Conservation (phyloP, 1,140 invertebrate genomes). For the Psilanteris sp. region DNA sequence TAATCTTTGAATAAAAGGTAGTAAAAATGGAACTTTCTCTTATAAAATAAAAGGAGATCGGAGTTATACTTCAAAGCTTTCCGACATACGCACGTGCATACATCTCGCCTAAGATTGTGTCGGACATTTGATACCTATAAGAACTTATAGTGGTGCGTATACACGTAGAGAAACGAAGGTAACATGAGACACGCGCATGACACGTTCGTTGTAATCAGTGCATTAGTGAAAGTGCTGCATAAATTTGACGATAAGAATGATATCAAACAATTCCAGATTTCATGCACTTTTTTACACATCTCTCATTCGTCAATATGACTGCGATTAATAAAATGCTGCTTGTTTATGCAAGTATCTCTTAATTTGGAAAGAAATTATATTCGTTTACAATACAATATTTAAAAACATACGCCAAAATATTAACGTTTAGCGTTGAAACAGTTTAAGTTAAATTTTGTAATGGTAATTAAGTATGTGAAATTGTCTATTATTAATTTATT, state of each 20-base stretch:
- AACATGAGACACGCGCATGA: conserved; percentile 59
- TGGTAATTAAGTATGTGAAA: no score
- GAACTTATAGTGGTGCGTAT: conserved; percentile 30
- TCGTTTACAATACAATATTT: no score
- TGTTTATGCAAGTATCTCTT: no score
- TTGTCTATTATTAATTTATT: no score
- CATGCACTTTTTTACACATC: no score
- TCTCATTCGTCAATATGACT: no score
- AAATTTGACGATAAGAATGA: conserved; percentile 61
- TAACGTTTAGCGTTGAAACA: no score
- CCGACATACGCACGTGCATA: conserved; percentile 21
- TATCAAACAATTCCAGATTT: conserved; percentile 8
- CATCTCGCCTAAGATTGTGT: conserved; percentile 19
- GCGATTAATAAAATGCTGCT: no score
- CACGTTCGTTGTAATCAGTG: conserved; percentile 62
- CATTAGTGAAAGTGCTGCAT: conserved; percentile 66
- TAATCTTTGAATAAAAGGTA: conserved; percentile 12
- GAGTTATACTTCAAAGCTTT: conserved; percentile 44
- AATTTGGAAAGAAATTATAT: no score
- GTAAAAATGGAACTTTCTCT: conserved; percentile 40
- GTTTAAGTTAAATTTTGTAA: no score
- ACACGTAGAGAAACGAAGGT: conserved; percentile 33
- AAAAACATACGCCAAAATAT: no score
- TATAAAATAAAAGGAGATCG: conserved; percentile 30
- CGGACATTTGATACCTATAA: conserved; percentile 33